phyloP scores from a whole-genome alignment of 2,113 vertebrate species.

The Hoplias malabaricus region DNA sequence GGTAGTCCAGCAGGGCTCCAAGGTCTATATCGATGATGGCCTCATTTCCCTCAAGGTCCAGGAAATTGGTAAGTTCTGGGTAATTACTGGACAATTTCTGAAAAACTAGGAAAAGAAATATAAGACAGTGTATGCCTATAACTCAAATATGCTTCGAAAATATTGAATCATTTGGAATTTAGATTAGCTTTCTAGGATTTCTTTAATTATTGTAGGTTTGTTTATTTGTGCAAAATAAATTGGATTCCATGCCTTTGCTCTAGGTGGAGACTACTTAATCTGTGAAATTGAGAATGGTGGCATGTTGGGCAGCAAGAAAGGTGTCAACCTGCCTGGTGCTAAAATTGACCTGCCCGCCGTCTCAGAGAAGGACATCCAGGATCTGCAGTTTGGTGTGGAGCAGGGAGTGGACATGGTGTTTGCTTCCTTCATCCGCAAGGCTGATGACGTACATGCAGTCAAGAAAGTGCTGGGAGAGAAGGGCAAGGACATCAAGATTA shows the following conservation, averaged over 20 bases:
- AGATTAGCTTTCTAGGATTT: not conserved
- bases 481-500: slow-evolving; percentile 95
- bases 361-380: slow-evolving; percentile 92
- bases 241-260: not conserved
- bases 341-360: slow-evolving; percentile 91
- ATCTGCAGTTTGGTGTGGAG: slow-evolving; percentile 91
- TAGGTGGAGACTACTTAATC: slow-evolving; percentile 81
- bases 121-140: not conserved
- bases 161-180: not conserved
- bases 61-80: slow-evolving; percentile 81
- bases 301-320: slow-evolving; percentile 93
- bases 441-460: slow-evolving; percentile 88
- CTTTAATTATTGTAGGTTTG: not conserved
- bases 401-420: slow-evolving; percentile 98
- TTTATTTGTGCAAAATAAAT: not conserved
- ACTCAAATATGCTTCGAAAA: not conserved
- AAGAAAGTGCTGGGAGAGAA: slow-evolving; percentile 91
- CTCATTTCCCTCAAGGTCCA: slow-evolving; percentile 92
- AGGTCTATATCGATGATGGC: slow-evolving; percentile 91
- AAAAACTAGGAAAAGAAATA: not conserved
- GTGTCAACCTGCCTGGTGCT: slow-evolving; percentile 92
- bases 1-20: slow-evolving; percentile 83
- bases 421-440: slow-evolving; percentile 97
- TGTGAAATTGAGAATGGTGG: slow-evolving; percentile 91
- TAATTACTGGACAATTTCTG: not conserved